Evolutionary conservation across 2,797 vertebrate genomes (phyloP).

Genomic region (Odontamblyopus lacepedii): DNA sequence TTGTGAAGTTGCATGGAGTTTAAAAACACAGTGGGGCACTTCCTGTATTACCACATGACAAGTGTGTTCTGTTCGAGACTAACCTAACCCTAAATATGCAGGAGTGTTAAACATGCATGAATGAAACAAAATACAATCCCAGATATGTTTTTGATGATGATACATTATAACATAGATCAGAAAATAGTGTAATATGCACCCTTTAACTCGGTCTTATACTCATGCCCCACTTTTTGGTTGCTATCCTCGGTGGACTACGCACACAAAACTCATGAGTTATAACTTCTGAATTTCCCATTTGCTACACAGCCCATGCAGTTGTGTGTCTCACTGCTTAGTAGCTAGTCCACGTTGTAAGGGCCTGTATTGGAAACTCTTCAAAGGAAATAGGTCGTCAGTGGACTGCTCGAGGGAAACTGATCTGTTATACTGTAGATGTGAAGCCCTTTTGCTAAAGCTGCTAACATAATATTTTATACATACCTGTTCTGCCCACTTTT

Average conservation of each 20-base stretch:
- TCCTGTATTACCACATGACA: no score
- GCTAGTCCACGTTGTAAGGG: slow-evolving; percentile 45
- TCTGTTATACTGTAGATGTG: slow-evolving; percentile 45
- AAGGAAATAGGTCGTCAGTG: slow-evolving; percentile 52
- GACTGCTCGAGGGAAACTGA: slow-evolving; percentile 50
- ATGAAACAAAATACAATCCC: no score
- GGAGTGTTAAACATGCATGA: no score
- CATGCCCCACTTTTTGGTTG: neutral
- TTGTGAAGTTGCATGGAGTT: no score
- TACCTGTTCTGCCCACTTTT: slow-evolving; percentile 32
- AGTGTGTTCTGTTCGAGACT: no score
- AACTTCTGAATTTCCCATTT: slow-evolving; percentile 26
- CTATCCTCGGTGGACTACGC: neutral
- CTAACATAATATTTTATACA: slow-evolving; percentile 47
- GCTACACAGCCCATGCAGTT: slow-evolving; percentile 27
- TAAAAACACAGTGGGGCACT: no score
- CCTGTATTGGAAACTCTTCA: slow-evolving; percentile 50
- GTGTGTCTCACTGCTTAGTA: slow-evolving; percentile 29
- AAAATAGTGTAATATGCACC: no score
- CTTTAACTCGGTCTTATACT: neutral
- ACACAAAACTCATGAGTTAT: slow-evolving; percentile 18
- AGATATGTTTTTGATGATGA: no score
- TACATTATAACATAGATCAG: no score
- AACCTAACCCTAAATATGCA: no score
- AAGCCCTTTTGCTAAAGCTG: slow-evolving; percentile 41